Conservation (phyloP, 2,888 invertebrate genomes). For the Coecobrya sp. region DNA sequence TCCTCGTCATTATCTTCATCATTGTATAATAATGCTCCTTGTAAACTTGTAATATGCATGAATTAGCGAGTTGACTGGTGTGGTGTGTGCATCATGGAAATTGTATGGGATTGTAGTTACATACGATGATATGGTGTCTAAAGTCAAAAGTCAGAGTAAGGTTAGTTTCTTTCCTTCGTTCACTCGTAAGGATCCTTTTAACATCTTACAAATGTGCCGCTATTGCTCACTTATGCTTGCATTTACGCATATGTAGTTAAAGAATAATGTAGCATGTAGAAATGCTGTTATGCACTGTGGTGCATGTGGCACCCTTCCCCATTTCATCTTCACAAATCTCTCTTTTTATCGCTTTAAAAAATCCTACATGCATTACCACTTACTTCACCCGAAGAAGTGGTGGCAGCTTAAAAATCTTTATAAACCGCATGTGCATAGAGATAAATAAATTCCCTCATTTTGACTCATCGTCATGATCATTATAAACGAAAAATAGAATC, state of each 20-base stretch:
- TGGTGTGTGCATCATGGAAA: conserved; percentile 4
- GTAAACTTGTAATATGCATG: conserved; percentile 46
- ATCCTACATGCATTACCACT: conserved; percentile 70
- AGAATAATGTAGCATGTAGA: conserved; percentile 5
- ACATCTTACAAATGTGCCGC: conserved; percentile 28
- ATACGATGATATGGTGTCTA: background rate
- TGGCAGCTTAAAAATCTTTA: conserved; percentile 23
- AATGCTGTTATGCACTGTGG: conserved; percentile 16
- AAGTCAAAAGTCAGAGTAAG: conserved; percentile 55
- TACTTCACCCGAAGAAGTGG: conserved; percentile 61
- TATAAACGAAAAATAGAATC: conserved; percentile 2
- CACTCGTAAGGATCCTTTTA: conserved; percentile 33
- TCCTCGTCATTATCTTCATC: conserved; percentile 28
- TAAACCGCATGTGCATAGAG: background rate
- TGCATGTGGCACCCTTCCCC: conserved; percentile 61
- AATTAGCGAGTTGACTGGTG: conserved; percentile 2
- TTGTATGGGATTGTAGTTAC: background rate
- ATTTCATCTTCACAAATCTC: conserved; percentile 16
- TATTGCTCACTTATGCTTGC: conserved; percentile 7
- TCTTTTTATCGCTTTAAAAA: conserved; percentile 17
- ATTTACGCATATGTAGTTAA: background rate
- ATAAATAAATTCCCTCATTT: background rate
- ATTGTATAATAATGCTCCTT: conserved; percentile 5
- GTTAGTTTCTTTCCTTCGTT: conserved; percentile 43
- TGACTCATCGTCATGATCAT: conserved; percentile 4